Base-by-base conservation (phyloP, 92 coral and sea anemone genomes). In the Porites evermanni region DNA sequence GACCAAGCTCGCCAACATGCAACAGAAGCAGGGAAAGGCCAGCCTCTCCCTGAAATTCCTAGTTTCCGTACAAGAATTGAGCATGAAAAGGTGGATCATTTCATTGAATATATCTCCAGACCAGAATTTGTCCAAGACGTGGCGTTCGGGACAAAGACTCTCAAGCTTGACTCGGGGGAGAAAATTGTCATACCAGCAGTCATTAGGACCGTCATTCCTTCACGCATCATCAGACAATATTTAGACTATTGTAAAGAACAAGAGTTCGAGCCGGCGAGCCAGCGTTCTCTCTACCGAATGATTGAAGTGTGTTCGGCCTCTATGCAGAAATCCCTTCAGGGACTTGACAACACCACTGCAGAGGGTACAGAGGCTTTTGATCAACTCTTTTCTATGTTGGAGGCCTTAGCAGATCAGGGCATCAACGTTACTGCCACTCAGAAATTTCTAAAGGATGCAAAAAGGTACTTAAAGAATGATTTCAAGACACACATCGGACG, bases 251-350 rank as follows among this genome's bases (percentile, higher is more conserved):
- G 26, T 24, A 24, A 24, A 24, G 26, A 24, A 24, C 26, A 24
- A 24, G 26, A 24, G 26, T 24, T 24, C 26, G 26, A 24, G 26
- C 26, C 26, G 26, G 26, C 26, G 1, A 24, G 26, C 26, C 26
- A 24, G 26, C 26, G 1, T 24, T 24, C 26, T 24, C 26, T 24
- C 26, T 24, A 24, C 44, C 64, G 87, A 47, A 88, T 88, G 83
- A 88, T 81, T 18, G 79, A 88, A 50, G 91, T 87, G n/a, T 87
- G 91, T 67, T 73, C 87, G 11, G 91, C 91, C 20, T 88, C 91
- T 64, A 81, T 82, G 84, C 91, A 82, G 74, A 82, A 47, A 83
- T 88, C 84, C 51, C 91, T 82, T 56, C 87, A 67, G 29, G 24
- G 70, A 66, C 70, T 66, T 66, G 70, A 66, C 70, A 66, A 66